Evolutionary conservation across 2,113 vertebrate genomes (phyloP).

Genomic region (Heptranchias perlo): DNA sequence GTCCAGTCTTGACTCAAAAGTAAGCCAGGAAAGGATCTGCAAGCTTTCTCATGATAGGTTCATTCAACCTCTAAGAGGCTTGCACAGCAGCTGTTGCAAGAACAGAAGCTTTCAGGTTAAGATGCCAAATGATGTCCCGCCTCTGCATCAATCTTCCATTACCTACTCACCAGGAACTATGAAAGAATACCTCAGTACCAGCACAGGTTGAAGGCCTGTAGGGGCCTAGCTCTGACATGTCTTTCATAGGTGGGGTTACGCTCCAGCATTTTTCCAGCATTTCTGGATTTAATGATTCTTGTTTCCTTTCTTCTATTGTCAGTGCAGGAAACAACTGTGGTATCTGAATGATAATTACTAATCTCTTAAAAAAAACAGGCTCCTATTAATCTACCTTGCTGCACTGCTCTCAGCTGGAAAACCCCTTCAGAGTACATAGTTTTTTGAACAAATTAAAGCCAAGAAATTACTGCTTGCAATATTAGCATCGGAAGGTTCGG

Average conservation of each 20-base stretch:
- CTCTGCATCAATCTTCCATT: background rate
- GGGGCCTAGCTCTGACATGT: background rate
- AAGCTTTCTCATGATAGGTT: background rate
- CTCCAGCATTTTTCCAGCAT: background rate
- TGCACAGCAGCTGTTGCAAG: background rate
- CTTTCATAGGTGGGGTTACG: background rate
- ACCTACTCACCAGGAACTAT: background rate
- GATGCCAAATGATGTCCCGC: background rate
- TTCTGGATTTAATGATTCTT: background rate
- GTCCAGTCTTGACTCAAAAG: background rate
- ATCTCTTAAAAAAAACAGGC: too few species aligned
- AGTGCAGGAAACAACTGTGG: background rate
- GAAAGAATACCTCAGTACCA: background rate
- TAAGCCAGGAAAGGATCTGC: background rate
- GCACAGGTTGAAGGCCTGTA: background rate
- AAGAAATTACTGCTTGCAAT: background rate
- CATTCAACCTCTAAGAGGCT: background rate
- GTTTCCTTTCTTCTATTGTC: background rate
- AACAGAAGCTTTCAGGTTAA: background rate
- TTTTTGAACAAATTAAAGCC: background rate
- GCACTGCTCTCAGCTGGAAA: background rate
- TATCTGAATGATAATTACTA: background rate
- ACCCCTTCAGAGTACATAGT: background rate
- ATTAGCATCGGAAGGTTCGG: background rate
- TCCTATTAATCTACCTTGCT: background rate